These are phyloP conservation scores for Lasiommata megera DNA, from an alignment of 2,888 invertebrate species.

Conservation along the genomic window DNA sequence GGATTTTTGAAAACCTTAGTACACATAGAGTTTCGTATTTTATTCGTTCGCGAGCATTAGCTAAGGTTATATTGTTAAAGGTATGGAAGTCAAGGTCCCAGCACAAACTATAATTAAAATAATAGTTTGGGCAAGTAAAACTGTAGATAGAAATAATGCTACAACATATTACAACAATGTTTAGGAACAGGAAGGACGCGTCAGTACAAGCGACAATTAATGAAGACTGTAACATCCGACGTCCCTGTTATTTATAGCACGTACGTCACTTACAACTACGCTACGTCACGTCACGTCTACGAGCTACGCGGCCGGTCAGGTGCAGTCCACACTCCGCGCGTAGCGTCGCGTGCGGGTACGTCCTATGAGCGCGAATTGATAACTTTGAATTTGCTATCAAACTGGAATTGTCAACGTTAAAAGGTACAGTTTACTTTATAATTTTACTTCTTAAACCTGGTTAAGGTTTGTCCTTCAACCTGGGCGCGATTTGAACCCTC, in stretches of 20 bases:
- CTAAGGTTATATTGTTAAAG: too few relatives aligned
- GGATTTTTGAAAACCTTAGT: too few relatives aligned
- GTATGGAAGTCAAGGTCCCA: too few relatives aligned
- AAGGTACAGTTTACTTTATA: not conserved
- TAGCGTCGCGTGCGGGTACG: slow-evolving; percentile 32
- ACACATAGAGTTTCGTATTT: too few relatives aligned
- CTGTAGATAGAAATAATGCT: too few relatives aligned
- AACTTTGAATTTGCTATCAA: not conserved
- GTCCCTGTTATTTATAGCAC: slow-evolving; percentile 19
- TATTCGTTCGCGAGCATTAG: too few relatives aligned
- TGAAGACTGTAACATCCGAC: slow-evolving; percentile 19
- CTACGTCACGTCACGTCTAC: slow-evolving; percentile 40
- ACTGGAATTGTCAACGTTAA: not conserved
- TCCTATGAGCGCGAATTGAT: slow-evolving; percentile 5
- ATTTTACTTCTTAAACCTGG: not conserved
- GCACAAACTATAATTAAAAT: too few relatives aligned
- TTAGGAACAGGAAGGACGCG: not conserved
- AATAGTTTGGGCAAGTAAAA: too few relatives aligned
- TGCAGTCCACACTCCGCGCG: slow-evolving; percentile 40
- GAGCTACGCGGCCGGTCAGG: slow-evolving; percentile 37
- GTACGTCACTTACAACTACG: slow-evolving; percentile 31
- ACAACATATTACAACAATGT: not conserved
- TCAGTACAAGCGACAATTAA: slow-evolving; percentile 2
- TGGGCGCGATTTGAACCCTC: too few relatives aligned
- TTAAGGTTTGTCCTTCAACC: too few relatives aligned